Evolutionary conservation across 2,888 invertebrate species (phyloP), one percentile per base, ranked within the genome.

Genomic region (Dendrolimus pini): DNA sequence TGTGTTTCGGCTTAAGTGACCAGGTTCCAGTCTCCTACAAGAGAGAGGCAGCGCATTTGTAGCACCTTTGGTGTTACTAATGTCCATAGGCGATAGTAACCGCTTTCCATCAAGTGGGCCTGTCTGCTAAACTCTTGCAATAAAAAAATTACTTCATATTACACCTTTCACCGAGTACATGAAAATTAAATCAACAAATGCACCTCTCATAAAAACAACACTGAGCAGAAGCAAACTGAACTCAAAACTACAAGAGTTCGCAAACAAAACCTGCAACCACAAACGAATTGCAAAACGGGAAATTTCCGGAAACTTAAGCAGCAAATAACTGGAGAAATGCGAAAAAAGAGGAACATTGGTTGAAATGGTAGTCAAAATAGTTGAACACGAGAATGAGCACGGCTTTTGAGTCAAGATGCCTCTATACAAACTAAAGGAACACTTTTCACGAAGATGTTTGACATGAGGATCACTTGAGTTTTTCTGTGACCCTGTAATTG

Each of bases 321-420:
- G 41, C 60, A 62, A 64, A 61, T 62, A 55, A 56, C 58, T 57
- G 41, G 55, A 57, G 56, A 52, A 41, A 61, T 59, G 55, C 58
- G 58, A 60, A 56, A 60, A 58, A 55, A 53, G 55, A 56, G 60
- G 53, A 58, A 60, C 56, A 58, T 58, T 58, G 55, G 54, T 56
- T 56, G 60, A 61, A 57, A 56, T 56, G 53, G 58, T 56, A 57
- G 60, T 54, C 57, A 58, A 58, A 59, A 59, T 61, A 60, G 58
- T 56, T 54, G 41, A 55, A 42, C 42, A 54, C 76, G 75, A 75
- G 75, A 81, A 75, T 72, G 69, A 80, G 78, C 75, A 74, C 70
- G 67, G 70, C 75, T 71, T 77, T 74, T 65, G 74, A 79, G 76
- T 83, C 80, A 80, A 84, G 82, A 82, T 73, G 80, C 74, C 77